Conservation (phyloP, 2,888 invertebrate species). For the Sepioteuthis lessoniana region DNA sequence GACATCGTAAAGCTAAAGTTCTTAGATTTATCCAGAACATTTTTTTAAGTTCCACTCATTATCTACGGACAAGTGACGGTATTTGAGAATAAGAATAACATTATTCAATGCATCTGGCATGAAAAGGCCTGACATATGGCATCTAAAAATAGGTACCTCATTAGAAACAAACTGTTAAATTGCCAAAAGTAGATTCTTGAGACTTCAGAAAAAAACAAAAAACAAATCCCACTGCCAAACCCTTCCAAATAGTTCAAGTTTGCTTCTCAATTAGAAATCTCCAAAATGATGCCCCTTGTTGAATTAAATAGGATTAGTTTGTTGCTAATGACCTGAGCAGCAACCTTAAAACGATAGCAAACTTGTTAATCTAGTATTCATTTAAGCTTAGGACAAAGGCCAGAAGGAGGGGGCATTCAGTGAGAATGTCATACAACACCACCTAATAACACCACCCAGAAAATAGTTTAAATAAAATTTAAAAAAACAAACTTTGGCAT, state of each 20-base stretch:
- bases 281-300: neutral
- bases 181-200: neutral
- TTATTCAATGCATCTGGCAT: neutral
- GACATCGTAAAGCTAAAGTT: neutral
- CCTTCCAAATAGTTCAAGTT: neutral
- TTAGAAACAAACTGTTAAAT: neutral
- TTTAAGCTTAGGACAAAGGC: no score
- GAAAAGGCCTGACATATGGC: neutral
- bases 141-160: neutral
- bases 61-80: neutral
- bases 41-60: neutral
- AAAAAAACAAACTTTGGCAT: no score
- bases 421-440: no score
- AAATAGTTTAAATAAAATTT: no score
- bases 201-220: neutral
- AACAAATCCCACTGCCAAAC: neutral
- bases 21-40: neutral
- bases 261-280: neutral
- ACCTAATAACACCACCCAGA: no score
- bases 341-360: no score
- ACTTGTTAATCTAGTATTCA: no score
- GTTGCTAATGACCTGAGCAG: no score
- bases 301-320: neutral
- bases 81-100: neutral
- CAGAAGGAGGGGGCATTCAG: no score